Conservation (phyloP, 2,113 vertebrate species). For the Odontophorus gujanensis region DNA sequence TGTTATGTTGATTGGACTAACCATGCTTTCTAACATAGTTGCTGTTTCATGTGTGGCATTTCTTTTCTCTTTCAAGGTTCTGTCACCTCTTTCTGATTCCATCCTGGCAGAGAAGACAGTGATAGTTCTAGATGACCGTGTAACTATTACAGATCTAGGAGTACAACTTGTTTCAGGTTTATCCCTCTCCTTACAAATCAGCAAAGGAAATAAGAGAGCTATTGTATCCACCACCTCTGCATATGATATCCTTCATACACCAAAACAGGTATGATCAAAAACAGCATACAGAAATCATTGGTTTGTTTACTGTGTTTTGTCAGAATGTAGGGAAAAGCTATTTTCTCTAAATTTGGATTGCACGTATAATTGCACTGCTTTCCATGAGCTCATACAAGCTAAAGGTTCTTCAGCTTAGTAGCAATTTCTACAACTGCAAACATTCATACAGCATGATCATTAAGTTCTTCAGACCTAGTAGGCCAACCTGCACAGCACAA, state of each 20-base stretch:
- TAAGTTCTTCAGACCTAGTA: background rate
- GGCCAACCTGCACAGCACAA: background rate
- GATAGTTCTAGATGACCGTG: slow-evolving; percentile 91
- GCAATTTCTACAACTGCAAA: background rate
- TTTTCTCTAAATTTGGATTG: background rate
- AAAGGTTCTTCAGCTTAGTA: background rate
- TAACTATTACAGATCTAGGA: slow-evolving; percentile 91
- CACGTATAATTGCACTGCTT: rapidly evolving
- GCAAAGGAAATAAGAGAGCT: slow-evolving; percentile 83
- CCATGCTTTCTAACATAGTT: background rate
- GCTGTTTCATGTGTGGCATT: background rate
- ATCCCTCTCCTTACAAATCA: slow-evolving; percentile 84
- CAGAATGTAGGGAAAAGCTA: background rate
- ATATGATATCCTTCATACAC: slow-evolving; percentile 85
- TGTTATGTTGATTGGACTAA: background rate
- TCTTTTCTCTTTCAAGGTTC: slow-evolving; percentile 79
- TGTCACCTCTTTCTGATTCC: slow-evolving; percentile 94
- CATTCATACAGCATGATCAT: rapidly evolving
- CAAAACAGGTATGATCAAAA: slow-evolving; percentile 83
- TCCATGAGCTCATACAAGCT: rapidly evolving
- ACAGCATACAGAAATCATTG: rapidly evolving
- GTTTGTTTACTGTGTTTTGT: background rate
- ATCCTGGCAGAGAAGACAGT: slow-evolving; percentile 97
- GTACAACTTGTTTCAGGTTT: slow-evolving; percentile 90
- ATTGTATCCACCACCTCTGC: slow-evolving; percentile 85